Percentiles rank a stretch among this genome's conserved stretches.
phyloP scores from a whole-genome alignment of 2,113 vertebrate species.

The Rhabdomys dilectus region DNA sequence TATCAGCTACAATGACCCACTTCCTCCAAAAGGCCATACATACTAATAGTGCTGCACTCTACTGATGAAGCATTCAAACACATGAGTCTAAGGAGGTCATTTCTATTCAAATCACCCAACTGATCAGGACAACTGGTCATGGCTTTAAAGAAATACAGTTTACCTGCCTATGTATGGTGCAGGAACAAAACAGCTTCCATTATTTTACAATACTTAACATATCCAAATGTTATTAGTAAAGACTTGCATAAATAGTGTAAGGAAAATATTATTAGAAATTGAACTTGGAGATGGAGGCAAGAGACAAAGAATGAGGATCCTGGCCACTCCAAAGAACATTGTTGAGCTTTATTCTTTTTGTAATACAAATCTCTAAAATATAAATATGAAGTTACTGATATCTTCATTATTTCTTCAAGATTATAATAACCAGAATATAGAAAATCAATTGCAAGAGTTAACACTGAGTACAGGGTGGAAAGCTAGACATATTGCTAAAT shows the following conservation, averaged over 20 bases:
- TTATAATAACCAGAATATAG: background rate
- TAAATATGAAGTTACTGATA: background rate
- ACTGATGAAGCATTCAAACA: too few relatives aligned
- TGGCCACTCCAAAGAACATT: background rate
- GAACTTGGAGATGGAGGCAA: background rate
- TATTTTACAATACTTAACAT: background rate
- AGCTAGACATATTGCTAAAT: background rate
- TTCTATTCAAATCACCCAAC: background rate
- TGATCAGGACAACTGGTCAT: background rate
- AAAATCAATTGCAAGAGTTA: background rate
- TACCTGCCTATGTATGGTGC: background rate
- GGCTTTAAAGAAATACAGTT: background rate
- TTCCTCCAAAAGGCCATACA: background rate
- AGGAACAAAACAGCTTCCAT: background rate
- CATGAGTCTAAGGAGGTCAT: too few relatives aligned
- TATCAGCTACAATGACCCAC: background rate
- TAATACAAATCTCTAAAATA: background rate
- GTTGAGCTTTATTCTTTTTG: background rate
- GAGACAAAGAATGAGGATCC: background rate
- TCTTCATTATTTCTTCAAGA: background rate
- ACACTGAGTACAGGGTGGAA: background rate
- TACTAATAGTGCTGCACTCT: too few relatives aligned
- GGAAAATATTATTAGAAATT: background rate
- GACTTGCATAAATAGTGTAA: background rate
- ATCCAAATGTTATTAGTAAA: background rate